These are phyloP conservation scores for Poicephalus gulielmi DNA, from an alignment of 2,113 vertebrate genomes.

Conservation along the genomic window DNA sequence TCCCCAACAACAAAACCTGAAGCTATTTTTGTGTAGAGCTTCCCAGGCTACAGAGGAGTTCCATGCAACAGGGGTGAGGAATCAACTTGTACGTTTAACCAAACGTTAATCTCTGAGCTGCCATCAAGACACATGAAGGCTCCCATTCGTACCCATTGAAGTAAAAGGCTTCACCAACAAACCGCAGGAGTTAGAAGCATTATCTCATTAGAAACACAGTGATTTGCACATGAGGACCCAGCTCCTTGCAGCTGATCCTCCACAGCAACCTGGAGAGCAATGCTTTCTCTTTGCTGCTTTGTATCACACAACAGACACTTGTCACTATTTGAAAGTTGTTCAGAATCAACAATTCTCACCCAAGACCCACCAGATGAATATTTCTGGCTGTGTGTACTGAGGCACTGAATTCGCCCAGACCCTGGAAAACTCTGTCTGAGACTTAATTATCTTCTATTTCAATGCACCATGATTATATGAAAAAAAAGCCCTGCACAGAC, in stretches of 20 bases:
- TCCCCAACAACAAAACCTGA: background rate
- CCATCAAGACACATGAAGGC: background rate
- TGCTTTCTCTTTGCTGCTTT: background rate
- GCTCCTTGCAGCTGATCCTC: background rate
- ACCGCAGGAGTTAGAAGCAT: background rate
- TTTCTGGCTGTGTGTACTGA: background rate
- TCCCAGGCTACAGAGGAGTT: background rate
- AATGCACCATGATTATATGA: accelerated
- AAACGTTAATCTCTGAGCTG: background rate
- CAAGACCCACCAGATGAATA: background rate
- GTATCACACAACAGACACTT: background rate
- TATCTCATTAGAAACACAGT: background rate
- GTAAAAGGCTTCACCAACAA: background rate
- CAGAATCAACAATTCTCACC: background rate
- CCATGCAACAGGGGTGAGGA: background rate
- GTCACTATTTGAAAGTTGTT: background rate
- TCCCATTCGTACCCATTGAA: accelerated
- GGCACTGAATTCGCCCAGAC: background rate
- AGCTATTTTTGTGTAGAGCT: background rate
- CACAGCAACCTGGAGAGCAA: background rate
- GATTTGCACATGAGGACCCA: accelerated
- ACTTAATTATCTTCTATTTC: background rate
- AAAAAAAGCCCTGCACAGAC: background rate
- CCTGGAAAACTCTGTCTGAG: background rate
- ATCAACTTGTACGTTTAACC: background rate